Evolutionary conservation across 2,113 vertebrate genomes (phyloP).

Genomic region (Myrmophylax atrothorax): DNA sequence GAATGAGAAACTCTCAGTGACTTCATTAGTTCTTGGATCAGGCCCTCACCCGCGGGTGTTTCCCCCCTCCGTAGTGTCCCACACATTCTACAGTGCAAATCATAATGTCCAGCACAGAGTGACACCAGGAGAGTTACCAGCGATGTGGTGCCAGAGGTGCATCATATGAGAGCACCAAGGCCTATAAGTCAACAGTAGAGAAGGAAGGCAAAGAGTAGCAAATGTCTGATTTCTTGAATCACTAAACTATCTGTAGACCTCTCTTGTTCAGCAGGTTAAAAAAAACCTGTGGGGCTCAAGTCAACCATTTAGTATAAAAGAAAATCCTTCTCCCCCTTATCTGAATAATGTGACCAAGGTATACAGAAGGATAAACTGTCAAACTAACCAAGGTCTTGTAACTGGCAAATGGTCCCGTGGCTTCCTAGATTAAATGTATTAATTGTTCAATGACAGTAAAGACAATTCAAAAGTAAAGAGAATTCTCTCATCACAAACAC

Average conservation of each 20-base stretch:
- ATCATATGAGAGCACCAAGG: background rate
- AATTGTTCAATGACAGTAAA: background rate
- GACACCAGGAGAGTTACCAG: background rate
- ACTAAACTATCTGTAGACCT: background rate
- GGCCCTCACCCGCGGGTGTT: fast-evolving
- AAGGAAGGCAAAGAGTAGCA: background rate
- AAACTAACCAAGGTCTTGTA: background rate
- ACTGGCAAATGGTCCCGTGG: background rate
- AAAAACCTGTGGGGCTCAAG: background rate
- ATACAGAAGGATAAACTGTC: background rate
- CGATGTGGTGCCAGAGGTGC: fast-evolving
- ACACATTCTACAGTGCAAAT: background rate
- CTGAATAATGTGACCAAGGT: background rate
- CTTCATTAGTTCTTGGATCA: background rate
- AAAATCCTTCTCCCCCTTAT: background rate
- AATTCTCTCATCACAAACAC: background rate
- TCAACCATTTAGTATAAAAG: background rate
- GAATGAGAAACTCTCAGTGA: background rate
- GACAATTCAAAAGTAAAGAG: no score
- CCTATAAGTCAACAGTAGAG: background rate
- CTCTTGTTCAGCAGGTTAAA: background rate
- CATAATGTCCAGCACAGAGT: background rate
- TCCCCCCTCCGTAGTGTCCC: background rate
- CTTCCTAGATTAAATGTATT: background rate
- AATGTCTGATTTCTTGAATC: background rate